Evolutionary conservation across 1,140 invertebrate genomes (phyloP).

Genomic region (Drosophila prosaltans): DNA sequence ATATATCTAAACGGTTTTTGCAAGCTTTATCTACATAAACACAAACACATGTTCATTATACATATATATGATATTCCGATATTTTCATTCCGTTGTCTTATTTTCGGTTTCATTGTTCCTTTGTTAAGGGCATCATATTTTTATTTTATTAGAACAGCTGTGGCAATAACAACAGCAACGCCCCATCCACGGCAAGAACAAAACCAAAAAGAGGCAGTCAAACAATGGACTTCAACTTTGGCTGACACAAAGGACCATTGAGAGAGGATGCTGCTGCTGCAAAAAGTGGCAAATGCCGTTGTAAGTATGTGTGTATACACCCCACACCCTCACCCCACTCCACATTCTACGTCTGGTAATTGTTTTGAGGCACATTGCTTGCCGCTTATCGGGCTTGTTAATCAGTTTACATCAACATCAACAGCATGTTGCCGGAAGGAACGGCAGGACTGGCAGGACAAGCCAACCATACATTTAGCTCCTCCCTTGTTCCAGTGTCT

Average conservation of each 20-base stretch:
- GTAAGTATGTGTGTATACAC: not conserved
- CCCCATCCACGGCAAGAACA: not conserved
- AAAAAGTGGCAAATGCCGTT: constrained; percentile 54
- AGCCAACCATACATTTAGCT: not conserved
- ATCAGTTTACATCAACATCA: constrained; percentile 59
- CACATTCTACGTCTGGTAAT: constrained; percentile 32
- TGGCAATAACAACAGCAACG: constrained; percentile 54
- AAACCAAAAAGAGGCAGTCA: constrained; percentile 2
- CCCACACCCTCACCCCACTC: not conserved
- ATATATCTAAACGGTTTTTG: too few species aligned
- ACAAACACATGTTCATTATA: too few species aligned
- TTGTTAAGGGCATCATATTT: constrained; percentile 8
- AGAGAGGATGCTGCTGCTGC: constrained; percentile 2
- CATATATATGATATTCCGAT: not conserved
- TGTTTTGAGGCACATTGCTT: constrained; percentile 37
- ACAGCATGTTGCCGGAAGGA: constrained; percentile 6
- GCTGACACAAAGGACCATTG: constrained; percentile 9
- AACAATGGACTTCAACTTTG: constrained; percentile 24
- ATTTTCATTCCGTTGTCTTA: constrained; percentile 5
- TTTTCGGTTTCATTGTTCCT: constrained; percentile 5
- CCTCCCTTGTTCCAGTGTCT: constrained; percentile 20
- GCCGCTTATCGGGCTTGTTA: constrained; percentile 76
- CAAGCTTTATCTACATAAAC: too few species aligned
- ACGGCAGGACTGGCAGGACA: constrained; percentile 34
- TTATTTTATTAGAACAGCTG: constrained; percentile 65